Conservation (phyloP, 2,797 vertebrate species). For the Margarornis squamiger region DNA sequence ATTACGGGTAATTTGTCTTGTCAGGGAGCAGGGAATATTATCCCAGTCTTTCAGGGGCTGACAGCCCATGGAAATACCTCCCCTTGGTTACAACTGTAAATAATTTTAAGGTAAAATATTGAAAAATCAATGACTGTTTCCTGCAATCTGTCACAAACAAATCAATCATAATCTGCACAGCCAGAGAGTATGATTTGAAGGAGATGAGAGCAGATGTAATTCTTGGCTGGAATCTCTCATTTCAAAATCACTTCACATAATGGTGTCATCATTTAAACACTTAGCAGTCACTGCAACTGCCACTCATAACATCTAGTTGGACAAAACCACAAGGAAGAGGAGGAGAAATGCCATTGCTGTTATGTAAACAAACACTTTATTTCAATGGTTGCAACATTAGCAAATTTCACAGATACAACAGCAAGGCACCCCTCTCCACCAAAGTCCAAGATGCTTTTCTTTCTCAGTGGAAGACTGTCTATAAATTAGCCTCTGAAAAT, state of each 20-base stretch:
- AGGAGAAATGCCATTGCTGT: slow-evolving; percentile 65
- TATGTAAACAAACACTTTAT: slow-evolving; percentile 75
- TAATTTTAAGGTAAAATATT: slow-evolving; percentile 98
- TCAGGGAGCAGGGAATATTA: slow-evolving; percentile 90
- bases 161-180: slow-evolving; percentile 94
- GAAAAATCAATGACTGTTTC: slow-evolving; percentile 99
- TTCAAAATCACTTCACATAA: slow-evolving; percentile 95
- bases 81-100: slow-evolving; percentile 94
- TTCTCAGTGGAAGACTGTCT: neutral
- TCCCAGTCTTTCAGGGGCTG: slow-evolving; percentile 84
- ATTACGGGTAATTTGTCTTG: slow-evolving; percentile 97
- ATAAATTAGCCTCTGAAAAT: slow-evolving; percentile 34
- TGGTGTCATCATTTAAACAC: slow-evolving; percentile 98
- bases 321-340: slow-evolving; percentile 68
- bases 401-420: slow-evolving; percentile 51
- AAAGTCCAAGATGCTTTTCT: neutral
- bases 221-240: slow-evolving; percentile 94
- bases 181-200: slow-evolving; percentile 81
- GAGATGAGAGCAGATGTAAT: slow-evolving; percentile 84
- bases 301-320: slow-evolving; percentile 79
- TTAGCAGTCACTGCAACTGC: slow-evolving; percentile 87
- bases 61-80: slow-evolving; percentile 84
- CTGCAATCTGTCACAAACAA: slow-evolving; percentile 94
- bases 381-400: slow-evolving; percentile 62
- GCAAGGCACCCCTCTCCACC: neutral